These are phyloP conservation scores for Anguilla japonica DNA, from an alignment of 2,113 vertebrate genomes.

Conservation along the genomic window DNA sequence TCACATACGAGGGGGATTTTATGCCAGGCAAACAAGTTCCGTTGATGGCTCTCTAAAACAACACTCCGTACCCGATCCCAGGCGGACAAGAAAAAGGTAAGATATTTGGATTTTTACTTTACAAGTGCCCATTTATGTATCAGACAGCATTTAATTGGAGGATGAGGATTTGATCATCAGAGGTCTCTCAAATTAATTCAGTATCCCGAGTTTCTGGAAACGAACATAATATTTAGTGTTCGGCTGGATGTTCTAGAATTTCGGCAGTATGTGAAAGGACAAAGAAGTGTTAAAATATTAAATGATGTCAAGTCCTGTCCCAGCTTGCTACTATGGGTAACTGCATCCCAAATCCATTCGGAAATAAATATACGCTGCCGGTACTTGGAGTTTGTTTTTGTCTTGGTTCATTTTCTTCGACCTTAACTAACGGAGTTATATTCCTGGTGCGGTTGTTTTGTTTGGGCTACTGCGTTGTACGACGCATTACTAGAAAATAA, in stretches of 20 bases:
- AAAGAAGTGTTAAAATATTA: neutral
- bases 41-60: constrained; percentile 35
- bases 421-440: neutral
- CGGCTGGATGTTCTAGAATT: neutral
- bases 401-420: neutral
- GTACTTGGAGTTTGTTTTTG: neutral
- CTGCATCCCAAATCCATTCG: neutral
- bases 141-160: constrained; percentile 27
- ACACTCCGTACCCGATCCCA: constrained; percentile 37
- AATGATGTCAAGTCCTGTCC: neutral
- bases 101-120: constrained; percentile 62
- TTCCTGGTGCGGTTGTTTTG: neutral
- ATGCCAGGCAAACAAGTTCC: constrained; percentile 32
- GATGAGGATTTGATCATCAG: constrained; percentile 40
- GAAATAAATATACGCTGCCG: neutral
- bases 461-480: neutral
- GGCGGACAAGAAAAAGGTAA: constrained; percentile 52
- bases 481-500: neutral
- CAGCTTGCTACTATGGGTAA: neutral
- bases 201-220: neutral
- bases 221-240: neutral
- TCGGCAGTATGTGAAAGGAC: neutral
- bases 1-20: constrained; percentile 40
- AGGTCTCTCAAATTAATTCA: constrained; percentile 27
- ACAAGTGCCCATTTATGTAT: constrained; percentile 46